Conservation (phyloP, 2,113 vertebrate species). For the Hirundichthys speculiger region DNA sequence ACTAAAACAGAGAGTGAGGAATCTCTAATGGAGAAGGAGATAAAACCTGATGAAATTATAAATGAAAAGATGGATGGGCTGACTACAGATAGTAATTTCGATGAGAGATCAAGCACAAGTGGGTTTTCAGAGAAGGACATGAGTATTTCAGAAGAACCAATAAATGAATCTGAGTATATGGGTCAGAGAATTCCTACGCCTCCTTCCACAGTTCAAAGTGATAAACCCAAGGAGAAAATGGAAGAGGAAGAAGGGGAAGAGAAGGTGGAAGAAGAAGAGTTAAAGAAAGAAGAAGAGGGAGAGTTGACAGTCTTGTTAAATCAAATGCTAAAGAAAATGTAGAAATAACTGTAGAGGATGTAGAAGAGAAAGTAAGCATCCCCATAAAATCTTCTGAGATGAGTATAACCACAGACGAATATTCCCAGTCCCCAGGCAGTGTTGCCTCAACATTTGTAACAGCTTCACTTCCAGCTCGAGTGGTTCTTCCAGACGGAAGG, state of each 20-base stretch:
- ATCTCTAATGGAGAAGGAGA: slow-evolving; percentile 64
- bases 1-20: slow-evolving; percentile 68
- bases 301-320: slow-evolving; percentile 30
- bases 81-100: slow-evolving; percentile 67
- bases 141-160: slow-evolving; percentile 76
- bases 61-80: slow-evolving; percentile 66
- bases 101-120: slow-evolving; percentile 71
- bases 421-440: slow-evolving; percentile 40
- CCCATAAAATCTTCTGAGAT: slow-evolving; percentile 64
- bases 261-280: slow-evolving; percentile 52
- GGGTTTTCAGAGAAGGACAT: slow-evolving; percentile 76
- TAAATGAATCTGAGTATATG: slow-evolving; percentile 62
- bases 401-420: slow-evolving; percentile 58
- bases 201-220: slow-evolving; percentile 46
- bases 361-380: slow-evolving; percentile 43
- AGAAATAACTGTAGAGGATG: slow-evolving; percentile 25
- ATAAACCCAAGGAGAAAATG: slow-evolving; percentile 63
- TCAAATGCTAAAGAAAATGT: slow-evolving; percentile 41
- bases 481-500: slow-evolving; percentile 81
- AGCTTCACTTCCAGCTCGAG: slow-evolving; percentile 58
- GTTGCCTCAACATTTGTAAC: slow-evolving; percentile 55
- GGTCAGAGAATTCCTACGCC: slow-evolving; percentile 58
- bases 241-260: slow-evolving; percentile 55
- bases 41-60: slow-evolving; percentile 51
- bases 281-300: slow-evolving; percentile 56